Percentiles rank a stretch among this genome's conserved stretches.
phyloP scores from a whole-genome alignment of 2,113 vertebrate genomes.

The Lamprotornis superbus region DNA sequence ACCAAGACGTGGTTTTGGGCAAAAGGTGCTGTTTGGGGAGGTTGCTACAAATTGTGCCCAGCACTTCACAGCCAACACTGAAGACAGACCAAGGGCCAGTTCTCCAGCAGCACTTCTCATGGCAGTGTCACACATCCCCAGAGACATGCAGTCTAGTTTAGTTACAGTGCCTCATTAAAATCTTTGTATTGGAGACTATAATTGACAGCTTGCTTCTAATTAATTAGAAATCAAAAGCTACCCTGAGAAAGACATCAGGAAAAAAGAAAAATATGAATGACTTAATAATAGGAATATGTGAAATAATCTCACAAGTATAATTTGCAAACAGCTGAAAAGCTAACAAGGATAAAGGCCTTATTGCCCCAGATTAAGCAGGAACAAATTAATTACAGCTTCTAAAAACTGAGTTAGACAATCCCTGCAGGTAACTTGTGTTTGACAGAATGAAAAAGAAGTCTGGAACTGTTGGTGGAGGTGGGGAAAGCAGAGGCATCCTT shows the following conservation, averaged over 20 bases:
- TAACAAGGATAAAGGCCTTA: background rate
- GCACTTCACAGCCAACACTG: background rate
- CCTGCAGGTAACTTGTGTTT: background rate
- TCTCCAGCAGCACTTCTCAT: background rate
- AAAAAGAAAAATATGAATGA: background rate
- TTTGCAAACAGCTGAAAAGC: background rate
- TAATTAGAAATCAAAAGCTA: constrained; percentile 14
- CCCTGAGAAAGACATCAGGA: background rate
- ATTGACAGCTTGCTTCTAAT: constrained; percentile 8
- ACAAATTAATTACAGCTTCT: background rate
- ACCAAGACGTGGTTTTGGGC: background rate
- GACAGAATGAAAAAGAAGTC: background rate
- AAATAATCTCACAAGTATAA: background rate
- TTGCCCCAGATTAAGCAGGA: background rate
- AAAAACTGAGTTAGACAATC: background rate
- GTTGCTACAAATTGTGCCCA: background rate
- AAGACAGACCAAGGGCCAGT: background rate
- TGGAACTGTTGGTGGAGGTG: background rate
- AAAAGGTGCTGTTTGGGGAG: background rate
- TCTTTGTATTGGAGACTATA: background rate
- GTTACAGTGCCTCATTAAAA: background rate
- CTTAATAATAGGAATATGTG: background rate
- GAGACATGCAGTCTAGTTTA: background rate
- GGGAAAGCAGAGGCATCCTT: background rate
- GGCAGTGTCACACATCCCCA: background rate